Percentiles rank a stretch among this genome's conserved stretches.
Evolutionary conservation across 2,888 invertebrate species (phyloP).

Genomic region (Synergus umbraculus): DNA sequence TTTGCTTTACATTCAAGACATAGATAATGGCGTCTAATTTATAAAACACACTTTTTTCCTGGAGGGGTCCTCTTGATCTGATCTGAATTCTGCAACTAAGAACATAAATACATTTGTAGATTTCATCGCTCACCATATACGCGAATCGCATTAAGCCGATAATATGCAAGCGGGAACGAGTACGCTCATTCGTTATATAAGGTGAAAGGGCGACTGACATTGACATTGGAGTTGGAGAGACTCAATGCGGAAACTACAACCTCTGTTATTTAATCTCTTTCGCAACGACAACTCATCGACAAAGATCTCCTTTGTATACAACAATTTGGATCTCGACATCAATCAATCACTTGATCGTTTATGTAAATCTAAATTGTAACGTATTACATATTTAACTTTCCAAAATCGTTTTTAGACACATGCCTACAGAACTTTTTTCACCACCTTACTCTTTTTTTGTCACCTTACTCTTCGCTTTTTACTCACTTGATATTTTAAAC

Average conservation of each 20-base stretch:
- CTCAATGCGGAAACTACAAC: conserved; percentile 72
- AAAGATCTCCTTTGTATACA: conserved; percentile 42
- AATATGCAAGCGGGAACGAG: conserved; percentile 62
- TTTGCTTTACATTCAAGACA: not conserved
- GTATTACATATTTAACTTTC: not conserved
- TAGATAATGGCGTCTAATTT: not conserved
- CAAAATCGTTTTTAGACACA: not conserved
- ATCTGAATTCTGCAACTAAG: conserved; percentile 24
- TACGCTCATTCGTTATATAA: conserved; percentile 73
- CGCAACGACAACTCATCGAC: conserved; percentile 67
- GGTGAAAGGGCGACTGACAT: conserved; percentile 77
- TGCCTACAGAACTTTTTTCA: not conserved
- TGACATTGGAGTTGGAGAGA: conserved; percentile 75
- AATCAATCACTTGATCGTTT: not conserved
- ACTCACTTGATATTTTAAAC: not conserved
- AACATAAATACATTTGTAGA: conserved; percentile 1
- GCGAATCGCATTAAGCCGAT: conserved; percentile 62
- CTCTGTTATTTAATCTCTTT: conserved; percentile 75
- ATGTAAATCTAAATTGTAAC: not conserved
- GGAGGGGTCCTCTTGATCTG: not conserved
- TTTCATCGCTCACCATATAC: conserved; percentile 44
- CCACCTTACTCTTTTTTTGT: not conserved
- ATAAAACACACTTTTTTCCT: not conserved
- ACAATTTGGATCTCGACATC: not conserved
- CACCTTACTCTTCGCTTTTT: not conserved